Conservation (phyloP, 2,113 vertebrate species). For the Ptyas mucosa region DNA sequence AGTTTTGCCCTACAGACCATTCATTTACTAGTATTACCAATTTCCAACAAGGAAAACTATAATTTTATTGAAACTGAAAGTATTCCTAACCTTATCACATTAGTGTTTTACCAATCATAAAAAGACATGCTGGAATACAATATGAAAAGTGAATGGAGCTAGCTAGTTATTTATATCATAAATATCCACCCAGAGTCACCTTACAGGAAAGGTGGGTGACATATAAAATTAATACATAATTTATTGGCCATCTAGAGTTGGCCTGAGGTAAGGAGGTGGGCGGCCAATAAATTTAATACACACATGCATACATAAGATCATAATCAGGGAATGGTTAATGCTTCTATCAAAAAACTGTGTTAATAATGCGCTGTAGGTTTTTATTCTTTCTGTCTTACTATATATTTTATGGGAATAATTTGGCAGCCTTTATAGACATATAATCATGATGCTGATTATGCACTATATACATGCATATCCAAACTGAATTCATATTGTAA, state of each 20-base stretch:
- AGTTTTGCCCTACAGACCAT: background rate
- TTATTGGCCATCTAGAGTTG: background rate
- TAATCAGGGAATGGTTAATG: background rate
- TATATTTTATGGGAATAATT: background rate
- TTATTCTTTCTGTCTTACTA: background rate
- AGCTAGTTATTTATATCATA: background rate
- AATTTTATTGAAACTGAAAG: background rate
- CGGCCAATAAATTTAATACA: background rate
- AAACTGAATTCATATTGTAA: slow-evolving; percentile 6
- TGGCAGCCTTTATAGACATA: background rate
- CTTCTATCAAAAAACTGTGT: background rate
- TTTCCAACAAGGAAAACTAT: background rate
- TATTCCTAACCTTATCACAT: background rate
- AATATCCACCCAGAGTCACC: background rate
- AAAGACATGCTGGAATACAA: background rate
- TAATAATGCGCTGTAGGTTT: background rate
- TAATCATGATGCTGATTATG: slow-evolving; percentile 29
- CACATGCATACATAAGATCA: background rate
- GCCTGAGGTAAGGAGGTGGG: background rate
- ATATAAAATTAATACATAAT: background rate
- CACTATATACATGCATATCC: slow-evolving; percentile 32
- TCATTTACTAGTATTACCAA: background rate
- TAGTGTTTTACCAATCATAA: background rate
- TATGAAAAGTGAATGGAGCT: background rate
- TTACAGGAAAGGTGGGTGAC: background rate